Evolutionary conservation across 2,888 invertebrate genomes (phyloP), one percentile per base, ranked within the genome.

Genomic region (Platypus cylindrus): DNA sequence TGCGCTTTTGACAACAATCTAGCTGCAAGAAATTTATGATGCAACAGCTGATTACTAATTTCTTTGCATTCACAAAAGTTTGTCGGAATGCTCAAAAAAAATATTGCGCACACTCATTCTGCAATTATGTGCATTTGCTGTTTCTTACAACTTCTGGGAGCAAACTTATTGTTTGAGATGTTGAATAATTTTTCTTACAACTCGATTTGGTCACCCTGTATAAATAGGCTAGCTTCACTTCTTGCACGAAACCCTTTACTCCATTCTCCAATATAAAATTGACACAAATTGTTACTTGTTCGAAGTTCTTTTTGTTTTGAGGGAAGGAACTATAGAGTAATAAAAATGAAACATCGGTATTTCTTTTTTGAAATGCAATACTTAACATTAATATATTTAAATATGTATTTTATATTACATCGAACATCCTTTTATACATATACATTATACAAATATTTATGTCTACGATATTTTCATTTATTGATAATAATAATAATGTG

Each of bases 321-420:
- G 20, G 20, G 7, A 20, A 20, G 9, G 9, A 20, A 7, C 9
- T 20, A 20, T 20, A 9, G 20, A 20, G 20, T 20, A 20, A 20
- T 20, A 20, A n/a, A n/a, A 20, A 20, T 20, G 20, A 8, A 20
- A 20, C 5, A 7, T 5, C 5, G 20, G 20, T 20, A 20, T 20
- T 7, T 7, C 7, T 8, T 20, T 24, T 34, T 45, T 45, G 43
- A 47, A 45, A 50, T 51, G 51, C 51, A 51, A 45, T 49, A 44
- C 50, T 52, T 52, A 54, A 54, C 52, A 56, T 55, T 56, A 55
- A 53, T 56, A 56, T 55, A 56, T 59, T 55, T 55, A 56, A 53
- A 54, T 52, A 53, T 34, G 40, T 40, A 34, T 42, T 41, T 47
- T 56, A 58, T 58, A 57, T 56, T 60, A 59, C 59, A 60, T 54